Percentiles rank a stretch among this genome's conserved stretches.
These are phyloP conservation scores for Oscheius sp. DNA, from an alignment of 2,888 invertebrate genomes.

Conservation along the genomic window DNA sequence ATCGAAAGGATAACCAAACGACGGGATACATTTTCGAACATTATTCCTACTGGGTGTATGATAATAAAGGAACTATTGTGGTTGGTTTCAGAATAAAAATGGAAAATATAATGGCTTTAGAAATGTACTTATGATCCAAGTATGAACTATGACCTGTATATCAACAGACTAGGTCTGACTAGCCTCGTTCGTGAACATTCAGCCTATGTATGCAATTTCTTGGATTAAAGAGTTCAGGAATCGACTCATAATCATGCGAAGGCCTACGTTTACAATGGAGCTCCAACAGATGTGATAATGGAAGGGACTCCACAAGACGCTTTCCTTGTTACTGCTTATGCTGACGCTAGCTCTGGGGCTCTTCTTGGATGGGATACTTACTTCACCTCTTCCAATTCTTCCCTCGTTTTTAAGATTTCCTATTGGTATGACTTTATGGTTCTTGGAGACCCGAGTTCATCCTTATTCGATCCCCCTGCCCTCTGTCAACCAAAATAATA, in stretches of 20 bases:
- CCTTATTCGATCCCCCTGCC: constrained; percentile 34
- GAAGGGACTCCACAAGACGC: constrained; percentile 43
- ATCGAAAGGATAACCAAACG: constrained; percentile 38
- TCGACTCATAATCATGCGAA: constrained; percentile 39
- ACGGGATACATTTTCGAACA: constrained; percentile 38
- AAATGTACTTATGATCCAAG: constrained; percentile 28
- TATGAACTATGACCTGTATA: constrained; percentile 41
- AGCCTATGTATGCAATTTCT: background rate
- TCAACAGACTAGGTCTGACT: constrained; percentile 43
- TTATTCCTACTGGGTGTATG: constrained; percentile 38
- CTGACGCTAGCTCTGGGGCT: constrained; percentile 45
- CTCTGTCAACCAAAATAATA: constrained; percentile 37
- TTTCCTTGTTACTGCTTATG: constrained; percentile 46
- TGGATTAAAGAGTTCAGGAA: too few relatives aligned
- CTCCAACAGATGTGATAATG: constrained; percentile 43
- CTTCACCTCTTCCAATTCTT: constrained; percentile 41
- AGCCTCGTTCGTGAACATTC: constrained; percentile 30
- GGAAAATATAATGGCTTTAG: constrained; percentile 1
- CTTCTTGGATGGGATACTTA: constrained; percentile 53
- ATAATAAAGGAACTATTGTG: constrained; percentile 8
- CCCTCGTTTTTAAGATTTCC: constrained; percentile 38
- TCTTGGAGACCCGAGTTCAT: constrained; percentile 28
- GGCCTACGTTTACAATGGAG: constrained; percentile 51
- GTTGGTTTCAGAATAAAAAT: background rate
- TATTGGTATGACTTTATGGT: constrained; percentile 45